Conservation (phyloP, 2,888 invertebrate species). For the Pimpla rufipes region DNA sequence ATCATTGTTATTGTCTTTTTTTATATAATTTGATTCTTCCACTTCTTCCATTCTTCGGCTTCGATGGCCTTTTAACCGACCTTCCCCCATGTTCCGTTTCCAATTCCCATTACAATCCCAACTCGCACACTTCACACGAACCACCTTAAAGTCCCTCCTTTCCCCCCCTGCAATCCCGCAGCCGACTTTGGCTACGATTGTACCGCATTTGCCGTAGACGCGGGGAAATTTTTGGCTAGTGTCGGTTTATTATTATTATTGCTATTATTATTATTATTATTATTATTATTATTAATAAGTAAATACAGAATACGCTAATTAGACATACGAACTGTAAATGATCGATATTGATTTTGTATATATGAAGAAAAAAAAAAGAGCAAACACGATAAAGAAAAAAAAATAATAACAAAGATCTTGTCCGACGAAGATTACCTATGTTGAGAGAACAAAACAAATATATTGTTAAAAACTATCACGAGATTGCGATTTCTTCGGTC, state of each 20-base stretch:
- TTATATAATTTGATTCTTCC: constrained; percentile 9
- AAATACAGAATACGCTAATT: constrained; percentile 50
- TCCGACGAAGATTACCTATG: constrained; percentile 59
- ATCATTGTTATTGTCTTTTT: neutral
- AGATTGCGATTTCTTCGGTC: neutral
- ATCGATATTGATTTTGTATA: constrained; percentile 68
- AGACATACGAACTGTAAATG: constrained; percentile 63
- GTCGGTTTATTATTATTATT: constrained; percentile 28
- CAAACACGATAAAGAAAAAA: neutral
- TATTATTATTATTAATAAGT: neutral
- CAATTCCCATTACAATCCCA: too few relatives aligned
- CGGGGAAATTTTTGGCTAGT: too few relatives aligned
- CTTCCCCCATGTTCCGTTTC: too few relatives aligned
- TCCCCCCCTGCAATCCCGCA: too few relatives aligned
- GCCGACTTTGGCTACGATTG: too few relatives aligned
- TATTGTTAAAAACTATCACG: constrained; percentile 66
- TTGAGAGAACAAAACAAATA: constrained; percentile 64
- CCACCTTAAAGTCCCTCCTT: too few relatives aligned
- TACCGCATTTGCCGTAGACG: too few relatives aligned
- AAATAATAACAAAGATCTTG: constrained; percentile 54
- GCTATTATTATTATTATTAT: constrained; percentile 40
- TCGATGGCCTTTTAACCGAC: too few relatives aligned
- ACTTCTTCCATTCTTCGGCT: neutral
- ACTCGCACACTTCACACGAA: too few relatives aligned
- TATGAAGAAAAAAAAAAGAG: constrained; percentile 29